A percentile compares a stretch with the other conserved stretches of the same genome.
phyloP scores from a whole-genome alignment of 2,113 vertebrate species.

The Hiodon alosoides region DNA sequence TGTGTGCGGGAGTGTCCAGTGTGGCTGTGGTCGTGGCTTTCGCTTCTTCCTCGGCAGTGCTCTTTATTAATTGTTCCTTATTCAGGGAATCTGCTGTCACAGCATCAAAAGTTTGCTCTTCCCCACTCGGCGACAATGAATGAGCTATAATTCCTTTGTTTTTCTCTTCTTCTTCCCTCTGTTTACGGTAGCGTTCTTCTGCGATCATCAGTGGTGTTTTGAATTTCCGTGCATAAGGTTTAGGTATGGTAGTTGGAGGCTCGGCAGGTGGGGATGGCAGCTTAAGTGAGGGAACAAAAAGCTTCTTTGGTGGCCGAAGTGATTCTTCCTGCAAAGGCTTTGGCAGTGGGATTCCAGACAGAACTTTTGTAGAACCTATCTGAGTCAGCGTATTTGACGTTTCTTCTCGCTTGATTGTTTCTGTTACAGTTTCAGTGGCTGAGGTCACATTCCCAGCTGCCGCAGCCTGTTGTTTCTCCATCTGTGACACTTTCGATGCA shows the following conservation, averaged over 20 bases:
- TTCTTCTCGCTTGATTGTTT: constrained; percentile 37
- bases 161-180: constrained; percentile 66
- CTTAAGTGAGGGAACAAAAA: constrained; percentile 59
- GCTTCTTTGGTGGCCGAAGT: constrained; percentile 49
- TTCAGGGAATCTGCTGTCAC: constrained; percentile 20
- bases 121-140: constrained; percentile 39
- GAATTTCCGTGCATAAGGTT: constrained; percentile 73
- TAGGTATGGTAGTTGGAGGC: constrained; percentile 47
- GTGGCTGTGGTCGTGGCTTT: constrained; percentile 36
- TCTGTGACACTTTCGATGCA: background rate
- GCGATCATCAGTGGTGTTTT: constrained; percentile 91
- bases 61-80: constrained; percentile 32
- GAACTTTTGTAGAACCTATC: constrained; percentile 37
- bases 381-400: constrained; percentile 28
- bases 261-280: constrained; percentile 62
- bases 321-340: constrained; percentile 38
- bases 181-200: constrained; percentile 76
- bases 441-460: constrained; percentile 23
- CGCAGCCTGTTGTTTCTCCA: constrained; percentile 5
- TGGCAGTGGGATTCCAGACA: constrained; percentile 29
- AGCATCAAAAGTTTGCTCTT: background rate
- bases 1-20: constrained; percentile 25
- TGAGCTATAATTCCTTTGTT: constrained; percentile 48
- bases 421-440: constrained; percentile 41
- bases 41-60: constrained; percentile 23